phyloP scores from a whole-genome alignment of 37 sponge, comb jelly and placozoan species.

The Hormiphora californensis region DNA sequence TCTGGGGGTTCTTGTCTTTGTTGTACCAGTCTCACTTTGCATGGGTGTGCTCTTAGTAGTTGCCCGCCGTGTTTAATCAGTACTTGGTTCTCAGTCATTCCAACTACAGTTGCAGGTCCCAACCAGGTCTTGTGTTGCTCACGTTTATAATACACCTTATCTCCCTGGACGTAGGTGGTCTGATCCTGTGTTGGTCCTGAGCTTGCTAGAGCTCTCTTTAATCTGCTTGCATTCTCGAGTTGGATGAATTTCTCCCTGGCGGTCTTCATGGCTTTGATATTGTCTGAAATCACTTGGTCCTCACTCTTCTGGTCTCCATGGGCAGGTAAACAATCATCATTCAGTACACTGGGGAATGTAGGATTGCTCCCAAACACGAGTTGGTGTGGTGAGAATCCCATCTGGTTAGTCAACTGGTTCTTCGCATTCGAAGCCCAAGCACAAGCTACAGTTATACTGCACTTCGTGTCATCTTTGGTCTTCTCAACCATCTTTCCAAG shows the following conservation, averaged over 20 bases:
- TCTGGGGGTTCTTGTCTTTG: too few relatives aligned
- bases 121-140: neutral
- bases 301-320: too few relatives aligned
- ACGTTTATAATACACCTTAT: neutral
- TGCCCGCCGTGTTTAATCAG: conserved; percentile 22
- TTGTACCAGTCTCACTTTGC: conserved; percentile 34
- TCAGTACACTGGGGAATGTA: neutral
- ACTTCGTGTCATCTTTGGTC: neutral
- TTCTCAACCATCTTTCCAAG: neutral
- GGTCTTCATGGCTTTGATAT: neutral
- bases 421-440: conserved; percentile 41
- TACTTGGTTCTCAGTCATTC: neutral
- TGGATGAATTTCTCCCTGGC: conserved; percentile 49
- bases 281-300: neutral
- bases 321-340: neutral
- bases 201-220: neutral
- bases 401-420: neutral
- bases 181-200: neutral
- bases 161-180: neutral
- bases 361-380: conserved; percentile 14
- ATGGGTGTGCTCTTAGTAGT: neutral
- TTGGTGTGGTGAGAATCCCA: conserved; percentile 3
- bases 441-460: neutral
- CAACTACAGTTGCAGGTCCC: conserved; percentile 35
- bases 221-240: neutral